Percentiles rank a stretch among this genome's conserved stretches.
phyloP scores from a whole-genome alignment of 2,797 vertebrate genomes.

The Tiaroga cobitis region DNA sequence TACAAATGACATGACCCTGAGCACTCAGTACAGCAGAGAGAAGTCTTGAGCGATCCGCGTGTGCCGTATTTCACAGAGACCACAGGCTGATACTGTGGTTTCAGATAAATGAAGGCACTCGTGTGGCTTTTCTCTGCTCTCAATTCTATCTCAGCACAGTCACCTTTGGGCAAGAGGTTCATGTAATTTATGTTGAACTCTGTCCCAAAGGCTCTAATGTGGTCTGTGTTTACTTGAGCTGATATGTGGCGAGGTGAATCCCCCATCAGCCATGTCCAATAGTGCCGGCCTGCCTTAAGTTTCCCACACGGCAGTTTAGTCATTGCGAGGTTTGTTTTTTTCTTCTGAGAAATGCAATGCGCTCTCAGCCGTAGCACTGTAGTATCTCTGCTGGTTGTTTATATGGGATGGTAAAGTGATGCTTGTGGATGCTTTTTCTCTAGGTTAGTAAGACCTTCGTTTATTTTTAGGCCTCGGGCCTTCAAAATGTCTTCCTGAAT shows the following conservation, averaged over 20 bases:
- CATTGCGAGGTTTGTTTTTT: constrained; percentile 13
- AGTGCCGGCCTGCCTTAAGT: constrained; percentile 23
- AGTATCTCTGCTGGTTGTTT: constrained; percentile 17
- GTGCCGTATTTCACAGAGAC: background rate
- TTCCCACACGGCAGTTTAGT: constrained; percentile 17
- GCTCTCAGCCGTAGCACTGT: background rate
- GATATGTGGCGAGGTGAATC: constrained; percentile 35
- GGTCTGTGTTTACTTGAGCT: constrained; percentile 60
- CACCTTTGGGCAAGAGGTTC: constrained; percentile 67
- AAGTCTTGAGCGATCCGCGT: background rate
- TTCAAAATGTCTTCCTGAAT: constrained; percentile 28
- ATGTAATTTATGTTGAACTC: constrained; percentile 72
- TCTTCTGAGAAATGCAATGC: constrained; percentile 19
- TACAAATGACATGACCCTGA: constrained; percentile 20
- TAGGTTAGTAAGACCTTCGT: constrained; percentile 26
- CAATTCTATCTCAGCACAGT: constrained; percentile 72
- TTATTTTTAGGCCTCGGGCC: constrained; percentile 38
- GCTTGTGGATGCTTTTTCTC: background rate
- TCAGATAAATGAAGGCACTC: constrained; percentile 38
- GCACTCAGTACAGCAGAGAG: background rate
- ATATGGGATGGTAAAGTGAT: constrained; percentile 14
- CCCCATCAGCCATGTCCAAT: constrained; percentile 43
- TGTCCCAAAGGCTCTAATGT: constrained; percentile 73
- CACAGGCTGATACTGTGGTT: constrained; percentile 35
- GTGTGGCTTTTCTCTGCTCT: constrained; percentile 66